phyloP scores from a whole-genome alignment of 2,113 vertebrate species.

The Uropsilus gracilis region DNA sequence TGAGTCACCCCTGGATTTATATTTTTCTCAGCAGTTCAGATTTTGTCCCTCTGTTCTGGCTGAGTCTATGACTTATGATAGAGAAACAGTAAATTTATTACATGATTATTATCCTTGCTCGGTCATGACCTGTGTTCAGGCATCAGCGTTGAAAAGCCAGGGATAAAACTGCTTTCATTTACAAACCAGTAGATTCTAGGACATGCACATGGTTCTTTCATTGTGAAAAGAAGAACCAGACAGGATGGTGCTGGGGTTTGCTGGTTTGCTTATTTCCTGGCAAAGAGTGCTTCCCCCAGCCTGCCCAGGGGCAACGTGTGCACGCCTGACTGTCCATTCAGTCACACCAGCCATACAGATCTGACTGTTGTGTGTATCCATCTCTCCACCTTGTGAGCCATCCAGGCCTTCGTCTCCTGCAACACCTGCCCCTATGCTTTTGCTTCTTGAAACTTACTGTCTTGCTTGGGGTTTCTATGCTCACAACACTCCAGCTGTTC shows the following conservation, averaged over 20 bases:
- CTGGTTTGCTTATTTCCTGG: not conserved
- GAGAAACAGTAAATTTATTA: not conserved
- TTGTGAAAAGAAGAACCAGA: conserved; percentile 18
- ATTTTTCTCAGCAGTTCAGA: not conserved
- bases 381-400: not conserved
- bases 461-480: not conserved
- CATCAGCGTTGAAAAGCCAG: not conserved
- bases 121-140: not conserved
- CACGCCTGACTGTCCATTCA: not conserved
- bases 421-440: not conserved
- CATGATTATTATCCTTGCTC: not conserved
- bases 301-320: not conserved
- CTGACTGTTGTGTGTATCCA: too few species aligned
- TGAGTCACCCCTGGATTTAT: not conserved
- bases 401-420: not conserved
- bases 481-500: not conserved
- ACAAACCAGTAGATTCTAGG: not conserved
- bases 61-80: not conserved
- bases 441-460: not conserved
- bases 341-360: too few species aligned
- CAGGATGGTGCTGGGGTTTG: not conserved
- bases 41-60: not conserved
- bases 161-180: not conserved
- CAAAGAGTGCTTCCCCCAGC: not conserved
- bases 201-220: not conserved